A percentile compares a stretch with the other conserved stretches of the same genome.
Evolutionary conservation across 2,888 invertebrate species (phyloP).

Genomic region (Julus scandinavius): DNA sequence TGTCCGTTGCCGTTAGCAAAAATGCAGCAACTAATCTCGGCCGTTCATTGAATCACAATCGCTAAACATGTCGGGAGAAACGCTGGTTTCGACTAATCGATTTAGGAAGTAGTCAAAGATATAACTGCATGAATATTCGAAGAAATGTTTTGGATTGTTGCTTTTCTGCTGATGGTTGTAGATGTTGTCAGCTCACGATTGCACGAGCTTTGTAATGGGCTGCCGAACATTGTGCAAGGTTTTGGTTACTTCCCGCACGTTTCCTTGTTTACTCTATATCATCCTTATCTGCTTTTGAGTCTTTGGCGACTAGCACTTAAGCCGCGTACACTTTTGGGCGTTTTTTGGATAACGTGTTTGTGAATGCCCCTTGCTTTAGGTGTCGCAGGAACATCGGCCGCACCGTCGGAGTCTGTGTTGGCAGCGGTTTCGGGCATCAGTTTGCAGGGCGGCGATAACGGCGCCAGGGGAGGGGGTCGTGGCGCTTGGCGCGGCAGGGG

Average conservation of each 20-base stretch:
- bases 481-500: slow-evolving; percentile 51
- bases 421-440: slow-evolving; percentile 14
- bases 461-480: slow-evolving; percentile 45
- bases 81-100: too few species aligned
- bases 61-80: too few species aligned
- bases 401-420: not conserved
- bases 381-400: not conserved
- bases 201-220: not conserved
- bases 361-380: not conserved
- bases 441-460: slow-evolving; percentile 45
- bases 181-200: too few species aligned
- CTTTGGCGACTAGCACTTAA: not conserved
- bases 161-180: too few species aligned
- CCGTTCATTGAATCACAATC: too few species aligned
- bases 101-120: too few species aligned
- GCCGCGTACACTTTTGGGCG: not conserved
- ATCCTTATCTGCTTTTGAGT: not conserved
- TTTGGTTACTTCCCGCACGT: not conserved
- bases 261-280: too few species aligned
- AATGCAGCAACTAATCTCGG: too few species aligned
- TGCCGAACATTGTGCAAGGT: not conserved
- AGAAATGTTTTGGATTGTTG: too few species aligned
- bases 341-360: not conserved
- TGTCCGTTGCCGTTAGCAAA: not conserved
- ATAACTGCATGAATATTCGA: too few species aligned